Base-by-base conservation (phyloP, 2,888 invertebrate genomes). In the Drosophila multiciliata region DNA sequence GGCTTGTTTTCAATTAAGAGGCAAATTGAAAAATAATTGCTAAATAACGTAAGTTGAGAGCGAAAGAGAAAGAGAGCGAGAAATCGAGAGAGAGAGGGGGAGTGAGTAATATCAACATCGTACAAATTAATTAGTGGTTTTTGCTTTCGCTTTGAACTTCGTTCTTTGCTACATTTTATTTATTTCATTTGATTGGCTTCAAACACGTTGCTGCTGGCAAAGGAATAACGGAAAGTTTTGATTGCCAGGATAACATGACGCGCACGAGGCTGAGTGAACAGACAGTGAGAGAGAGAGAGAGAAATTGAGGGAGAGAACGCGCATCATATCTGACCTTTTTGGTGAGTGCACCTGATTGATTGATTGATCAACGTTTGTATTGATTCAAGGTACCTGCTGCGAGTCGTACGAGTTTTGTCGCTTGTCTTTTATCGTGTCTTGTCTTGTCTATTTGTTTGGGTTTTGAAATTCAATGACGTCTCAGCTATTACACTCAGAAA, bases 1-100 rank as follows among this genome's bases (percentile, higher is more conserved):
- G 58, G 40, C 42, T 54, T 35, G 45, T 74, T 64, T 69, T 74
- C 71, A 67, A 62, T 67, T 70, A 66, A 63, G 52, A 82, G 82
- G 62, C 61, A 82, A 89, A 85, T 89, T 87, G 89, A 66, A 87
- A 87, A 89, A 80, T 87, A 85, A 85, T 85, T 85, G 80, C 71
- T 65, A 54, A 75, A 75, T 78, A 75, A 86, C 78, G 54, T 11
- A 62, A 23, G 36, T 58, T 58, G 58, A 20, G 50, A 40, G 57
- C 49, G 48, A 3, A 23, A 1, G 36, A 36, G 12, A 5, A n/a
- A 26, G 12, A 1, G 2, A 23, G 2, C 15, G 35, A 15, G 4
- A 2, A 29, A 29, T 29, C 5, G 26, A 33, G 38, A 4, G 15
- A 33, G 26, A 15, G 36, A 12, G 12, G 1, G 1, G 8, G 12